Evolutionary conservation across 2,797 vertebrate species (phyloP).

Genomic region (Mormyrus proboscirostris): DNA sequence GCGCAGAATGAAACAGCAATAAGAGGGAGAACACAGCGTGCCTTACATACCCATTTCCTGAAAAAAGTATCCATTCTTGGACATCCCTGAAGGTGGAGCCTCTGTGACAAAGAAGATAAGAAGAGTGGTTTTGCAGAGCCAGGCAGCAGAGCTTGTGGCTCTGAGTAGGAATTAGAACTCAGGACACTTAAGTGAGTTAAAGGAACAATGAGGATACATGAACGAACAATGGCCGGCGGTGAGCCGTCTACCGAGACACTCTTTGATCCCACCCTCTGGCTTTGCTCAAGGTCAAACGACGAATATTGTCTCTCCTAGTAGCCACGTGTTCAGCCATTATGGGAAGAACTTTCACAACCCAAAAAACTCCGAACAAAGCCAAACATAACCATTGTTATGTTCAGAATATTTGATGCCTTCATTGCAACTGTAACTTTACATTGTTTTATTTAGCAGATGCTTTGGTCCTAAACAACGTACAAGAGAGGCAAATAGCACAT

Average conservation of each 20-base stretch:
- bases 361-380: not conserved
- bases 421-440: not conserved
- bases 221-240: not conserved
- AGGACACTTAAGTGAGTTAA: not conserved
- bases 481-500: not conserved
- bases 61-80: conserved; percentile 88
- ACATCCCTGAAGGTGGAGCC: conserved; percentile 76
- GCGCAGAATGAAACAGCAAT: not conserved
- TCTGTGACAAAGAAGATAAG: conserved; percentile 58
- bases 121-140: not conserved
- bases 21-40: not conserved
- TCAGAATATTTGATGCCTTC: not conserved
- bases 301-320: not conserved
- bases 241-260: not conserved
- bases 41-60: conserved; percentile 84
- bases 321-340: not conserved
- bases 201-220: not conserved
- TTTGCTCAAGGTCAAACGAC: not conserved
- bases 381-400: not conserved
- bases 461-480: not conserved
- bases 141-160: not conserved
- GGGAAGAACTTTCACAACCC: not conserved
- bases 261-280: not conserved
- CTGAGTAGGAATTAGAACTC: not conserved
- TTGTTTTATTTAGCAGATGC: not conserved